Base-by-base conservation (phyloP, 2,113 vertebrate genomes). In the Corvus cornix region DNA sequence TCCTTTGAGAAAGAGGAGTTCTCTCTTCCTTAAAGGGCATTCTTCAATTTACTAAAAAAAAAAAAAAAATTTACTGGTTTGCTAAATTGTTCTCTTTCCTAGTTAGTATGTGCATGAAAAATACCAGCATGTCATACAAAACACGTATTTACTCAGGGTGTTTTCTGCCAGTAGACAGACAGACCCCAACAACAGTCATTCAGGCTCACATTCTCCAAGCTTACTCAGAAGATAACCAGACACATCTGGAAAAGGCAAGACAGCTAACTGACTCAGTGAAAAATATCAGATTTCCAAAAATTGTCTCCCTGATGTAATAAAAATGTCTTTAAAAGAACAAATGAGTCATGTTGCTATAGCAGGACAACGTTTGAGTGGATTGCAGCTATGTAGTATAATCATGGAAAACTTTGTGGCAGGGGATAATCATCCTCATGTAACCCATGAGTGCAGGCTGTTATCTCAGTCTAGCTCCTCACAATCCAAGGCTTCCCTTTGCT, bases 281-380 rank as follows among this genome's bases (percentile, higher is more conserved):
- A 89, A 94, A 48, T 7, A 89, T 73, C 84, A 76, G 70, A 69
- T 82, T 96, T 95, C 91, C 67, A 91, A 79, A 97, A 95, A 87
- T 15, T 16, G 60, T 78, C 59, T 60, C 60, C n/a, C 35, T 90
- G 73, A 91, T 81, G 77, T 72, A 92, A 96, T 24, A 63, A 33
- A 89, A 95, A 78, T 78, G 39, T 22, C 84, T 84, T 87, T 56
- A 76, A 89, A 81, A 96, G 89, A 96, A 89, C 69, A 96, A 89
- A 91, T 93, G 95, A 95, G 84, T 95, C 94, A 96, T 39, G 89
- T 94, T 96, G 93, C 94, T 91, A 91, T 60, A 94, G 93, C 77
- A 94, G 91, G 81, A 87, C n/a, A 80, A 37, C 2, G 5, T 87
- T 92, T 92, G 49, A 39, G 41, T 41, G 66, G 53, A 78, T 20